Conservation (phyloP, 2,888 invertebrate species). For the Chymomyza caudatula region DNA sequence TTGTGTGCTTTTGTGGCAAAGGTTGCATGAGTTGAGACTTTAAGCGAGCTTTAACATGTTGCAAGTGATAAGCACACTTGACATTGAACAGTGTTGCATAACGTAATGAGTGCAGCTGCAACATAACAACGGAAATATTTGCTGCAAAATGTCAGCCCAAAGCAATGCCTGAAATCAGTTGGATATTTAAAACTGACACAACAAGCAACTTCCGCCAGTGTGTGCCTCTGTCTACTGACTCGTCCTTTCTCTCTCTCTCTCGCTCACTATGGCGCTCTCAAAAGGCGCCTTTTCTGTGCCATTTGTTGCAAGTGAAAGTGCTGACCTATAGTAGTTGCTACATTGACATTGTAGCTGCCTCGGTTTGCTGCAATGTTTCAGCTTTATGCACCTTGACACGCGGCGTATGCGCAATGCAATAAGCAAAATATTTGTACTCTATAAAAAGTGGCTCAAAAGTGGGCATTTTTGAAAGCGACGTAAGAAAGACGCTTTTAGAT, state of each 20-base stretch:
- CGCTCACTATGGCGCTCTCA: neutral
- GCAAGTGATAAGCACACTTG: neutral
- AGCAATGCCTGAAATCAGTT: slow-evolving; percentile 48
- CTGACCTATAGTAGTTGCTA: slow-evolving; percentile 42
- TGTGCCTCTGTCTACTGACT: neutral
- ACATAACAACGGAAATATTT: neutral
- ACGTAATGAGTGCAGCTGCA: neutral
- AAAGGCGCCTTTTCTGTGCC: neutral
- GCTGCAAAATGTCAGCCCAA: neutral
- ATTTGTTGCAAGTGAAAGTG: slow-evolving; percentile 30
- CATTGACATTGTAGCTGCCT: neutral
- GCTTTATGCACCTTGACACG: slow-evolving; percentile 51
- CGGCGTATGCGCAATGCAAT: slow-evolving; percentile 48
- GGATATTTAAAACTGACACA: slow-evolving; percentile 27
- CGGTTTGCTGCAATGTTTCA: neutral
- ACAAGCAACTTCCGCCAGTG: neutral
- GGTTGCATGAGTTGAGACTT: neutral
- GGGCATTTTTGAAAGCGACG: slow-evolving; percentile 16
- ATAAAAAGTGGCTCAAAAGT: neutral
- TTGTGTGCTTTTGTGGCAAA: neutral
- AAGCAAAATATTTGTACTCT: slow-evolving; percentile 39
- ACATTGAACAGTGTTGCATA: neutral
- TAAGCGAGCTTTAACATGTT: neutral
- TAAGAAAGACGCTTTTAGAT: neutral
- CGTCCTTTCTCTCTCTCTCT: neutral